These are phyloP conservation scores for Hozukius guyotensis DNA, from an alignment of 2,797 vertebrate species.

Conservation along the genomic window DNA sequence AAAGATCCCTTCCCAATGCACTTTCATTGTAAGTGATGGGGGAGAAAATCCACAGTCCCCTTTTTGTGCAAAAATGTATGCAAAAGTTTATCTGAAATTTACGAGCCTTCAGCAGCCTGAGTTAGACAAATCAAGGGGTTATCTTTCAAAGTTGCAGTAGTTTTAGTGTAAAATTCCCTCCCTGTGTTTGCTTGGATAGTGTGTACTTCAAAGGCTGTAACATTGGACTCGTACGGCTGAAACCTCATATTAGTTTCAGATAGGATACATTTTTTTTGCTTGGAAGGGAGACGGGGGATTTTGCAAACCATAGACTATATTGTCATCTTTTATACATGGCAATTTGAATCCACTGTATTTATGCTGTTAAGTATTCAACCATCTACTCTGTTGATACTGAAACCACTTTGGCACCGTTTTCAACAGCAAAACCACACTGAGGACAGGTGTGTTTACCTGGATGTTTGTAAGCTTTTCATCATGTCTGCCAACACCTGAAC, in stretches of 20 bases:
- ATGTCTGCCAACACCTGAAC: neutral
- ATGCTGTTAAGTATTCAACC: too few relatives aligned
- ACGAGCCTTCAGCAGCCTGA: neutral
- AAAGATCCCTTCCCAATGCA: neutral
- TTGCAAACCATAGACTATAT: too few relatives aligned
- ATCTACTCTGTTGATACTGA: too few relatives aligned
- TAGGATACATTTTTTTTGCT: too few relatives aligned
- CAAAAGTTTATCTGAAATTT: neutral
- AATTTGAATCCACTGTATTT: too few relatives aligned
- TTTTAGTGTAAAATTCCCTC: neutral
- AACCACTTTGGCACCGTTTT: neutral
- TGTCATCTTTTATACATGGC: too few relatives aligned
- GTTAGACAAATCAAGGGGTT: neutral
- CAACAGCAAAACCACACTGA: neutral
- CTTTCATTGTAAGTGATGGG: neutral
- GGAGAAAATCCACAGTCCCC: neutral
- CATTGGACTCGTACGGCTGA: too few relatives aligned
- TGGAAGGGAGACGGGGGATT: too few relatives aligned
- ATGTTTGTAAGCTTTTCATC: neutral
- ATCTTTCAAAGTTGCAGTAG: neutral
- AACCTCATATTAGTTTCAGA: too few relatives aligned
- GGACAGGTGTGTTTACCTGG: constrained; percentile 19
- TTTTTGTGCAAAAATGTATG: neutral
- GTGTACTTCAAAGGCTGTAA: too few relatives aligned
- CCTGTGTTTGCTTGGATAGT: too few relatives aligned